These are phyloP conservation scores for Junonia oenone DNA, from an alignment of 2,888 invertebrate genomes.

Conservation along the genomic window DNA sequence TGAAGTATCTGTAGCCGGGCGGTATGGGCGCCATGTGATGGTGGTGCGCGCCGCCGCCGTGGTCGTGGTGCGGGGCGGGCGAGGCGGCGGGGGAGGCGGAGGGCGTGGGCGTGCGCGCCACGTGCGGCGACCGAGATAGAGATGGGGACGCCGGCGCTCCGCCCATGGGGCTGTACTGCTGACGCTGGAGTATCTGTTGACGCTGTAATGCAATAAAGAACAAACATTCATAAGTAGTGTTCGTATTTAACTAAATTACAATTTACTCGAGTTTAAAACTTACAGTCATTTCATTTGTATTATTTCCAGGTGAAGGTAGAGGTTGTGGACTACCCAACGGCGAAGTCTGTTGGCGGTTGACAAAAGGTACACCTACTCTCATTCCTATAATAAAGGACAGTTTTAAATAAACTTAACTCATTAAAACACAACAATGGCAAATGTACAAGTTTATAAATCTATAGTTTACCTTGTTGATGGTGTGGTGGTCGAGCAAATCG, in stretches of 20 bases:
- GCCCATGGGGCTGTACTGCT: slow-evolving; percentile 74
- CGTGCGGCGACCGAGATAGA: slow-evolving; percentile 78
- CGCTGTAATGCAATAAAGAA: no score
- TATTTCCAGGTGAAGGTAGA: slow-evolving; percentile 69
- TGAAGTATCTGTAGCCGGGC: slow-evolving; percentile 80
- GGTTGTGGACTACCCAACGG: slow-evolving; percentile 75
- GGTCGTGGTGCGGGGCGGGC: slow-evolving; percentile 50
- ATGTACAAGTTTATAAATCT: no score
- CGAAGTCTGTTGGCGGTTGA: slow-evolving; percentile 66
- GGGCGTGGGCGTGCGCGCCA: slow-evolving; percentile 69
- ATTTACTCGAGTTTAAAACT: slow-evolving; percentile 31
- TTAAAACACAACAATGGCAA: not conserved
- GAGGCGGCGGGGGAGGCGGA: slow-evolving; percentile 64
- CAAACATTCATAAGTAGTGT: no score
- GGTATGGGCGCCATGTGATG: slow-evolving; percentile 76
- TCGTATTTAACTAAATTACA: no score
- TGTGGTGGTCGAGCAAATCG: slow-evolving; percentile 69
- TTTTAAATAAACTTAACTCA: not conserved
- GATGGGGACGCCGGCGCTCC: slow-evolving; percentile 80
- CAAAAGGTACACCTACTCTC: slow-evolving; percentile 68
- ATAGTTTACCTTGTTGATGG: slow-evolving; percentile 59
- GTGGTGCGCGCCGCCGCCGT: slow-evolving; percentile 60
- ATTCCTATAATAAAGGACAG: slow-evolving; percentile 46
- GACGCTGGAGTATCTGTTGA: slow-evolving; percentile 69
- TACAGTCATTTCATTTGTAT: slow-evolving; percentile 64